Conservation (phyloP, 2,888 invertebrate genomes). For the Drosophila mettleri region DNA sequence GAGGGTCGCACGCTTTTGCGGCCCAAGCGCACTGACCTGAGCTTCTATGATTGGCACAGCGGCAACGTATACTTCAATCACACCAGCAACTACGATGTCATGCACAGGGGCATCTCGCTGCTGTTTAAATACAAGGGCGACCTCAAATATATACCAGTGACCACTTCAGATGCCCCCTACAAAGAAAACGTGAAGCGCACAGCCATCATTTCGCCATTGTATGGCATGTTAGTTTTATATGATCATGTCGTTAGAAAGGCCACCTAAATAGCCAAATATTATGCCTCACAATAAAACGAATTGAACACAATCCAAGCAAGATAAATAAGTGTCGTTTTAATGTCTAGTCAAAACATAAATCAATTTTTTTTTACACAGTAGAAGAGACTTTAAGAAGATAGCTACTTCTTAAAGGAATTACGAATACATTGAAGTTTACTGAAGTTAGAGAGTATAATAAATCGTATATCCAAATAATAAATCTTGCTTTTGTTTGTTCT, state of each 20-base stretch:
- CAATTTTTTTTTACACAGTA: too few relatives aligned
- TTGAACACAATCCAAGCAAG: too few relatives aligned
- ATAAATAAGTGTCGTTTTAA: too few relatives aligned
- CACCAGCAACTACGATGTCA: conserved; percentile 42
- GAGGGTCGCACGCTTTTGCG: conserved; percentile 32
- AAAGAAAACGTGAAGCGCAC: conserved; percentile 44
- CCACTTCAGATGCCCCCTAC: conserved; percentile 4
- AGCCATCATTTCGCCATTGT: conserved; percentile 40
- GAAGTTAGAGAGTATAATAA: too few relatives aligned
- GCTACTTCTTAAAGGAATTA: too few relatives aligned
- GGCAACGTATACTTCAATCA: conserved; percentile 33
- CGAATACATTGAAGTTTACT: too few relatives aligned
- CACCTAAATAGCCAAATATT: conserved; percentile 11
- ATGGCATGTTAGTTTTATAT: conserved; percentile 46
- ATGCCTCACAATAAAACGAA: too few relatives aligned
- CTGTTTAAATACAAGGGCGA: conserved; percentile 51
- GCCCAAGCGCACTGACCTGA: conserved; percentile 45
- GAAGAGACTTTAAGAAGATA: too few relatives aligned
- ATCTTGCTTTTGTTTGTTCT: too few relatives aligned
- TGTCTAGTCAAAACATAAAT: too few relatives aligned
- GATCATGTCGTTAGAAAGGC: conserved; percentile 58
- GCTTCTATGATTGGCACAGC: conserved; percentile 59
- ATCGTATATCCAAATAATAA: too few relatives aligned
- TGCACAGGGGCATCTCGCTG: conserved; percentile 35
- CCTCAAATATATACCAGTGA: conserved; percentile 50